These are phyloP conservation scores for Eurystomus gularis DNA, from an alignment of 2,113 vertebrate genomes.

Conservation along the genomic window DNA sequence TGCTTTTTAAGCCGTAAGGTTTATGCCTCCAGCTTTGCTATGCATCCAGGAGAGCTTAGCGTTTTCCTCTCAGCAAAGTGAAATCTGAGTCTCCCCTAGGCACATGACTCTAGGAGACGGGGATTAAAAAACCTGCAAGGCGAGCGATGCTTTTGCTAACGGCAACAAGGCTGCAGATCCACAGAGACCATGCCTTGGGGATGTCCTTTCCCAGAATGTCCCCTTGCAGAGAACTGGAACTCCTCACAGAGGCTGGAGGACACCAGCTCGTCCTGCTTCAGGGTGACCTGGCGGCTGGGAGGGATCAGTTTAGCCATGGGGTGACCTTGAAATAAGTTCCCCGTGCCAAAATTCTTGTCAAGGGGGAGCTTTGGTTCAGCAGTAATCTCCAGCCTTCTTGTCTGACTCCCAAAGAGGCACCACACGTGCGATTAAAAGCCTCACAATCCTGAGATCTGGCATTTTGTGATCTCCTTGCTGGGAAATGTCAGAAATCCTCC, in stretches of 20 bases:
- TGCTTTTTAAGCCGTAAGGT: background rate
- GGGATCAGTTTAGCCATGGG: background rate
- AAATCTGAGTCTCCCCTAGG: conserved; percentile 31
- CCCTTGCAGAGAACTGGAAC: background rate
- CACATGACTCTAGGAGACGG: background rate
- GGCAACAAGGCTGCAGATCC: background rate
- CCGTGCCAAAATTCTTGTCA: background rate
- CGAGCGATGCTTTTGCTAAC: background rate
- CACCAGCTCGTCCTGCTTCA: rapidly evolving
- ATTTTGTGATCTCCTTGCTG: background rate
- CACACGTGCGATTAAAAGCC: background rate
- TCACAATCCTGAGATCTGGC: background rate
- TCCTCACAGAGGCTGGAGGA: background rate
- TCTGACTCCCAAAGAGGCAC: background rate
- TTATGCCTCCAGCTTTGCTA: background rate
- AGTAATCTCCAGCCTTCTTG: background rate
- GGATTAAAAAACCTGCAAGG: background rate
- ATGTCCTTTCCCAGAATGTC: background rate
- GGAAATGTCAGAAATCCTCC: background rate
- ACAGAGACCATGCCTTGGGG: background rate
- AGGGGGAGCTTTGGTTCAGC: background rate
- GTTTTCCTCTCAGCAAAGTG: background rate
- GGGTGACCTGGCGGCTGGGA: background rate
- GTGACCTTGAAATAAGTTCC: background rate
- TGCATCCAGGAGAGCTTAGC: background rate